Evolutionary conservation across 2,797 vertebrate species (phyloP), one percentile per base, ranked within the genome.

Genomic region (Orientallactaga sibirica): DNA sequence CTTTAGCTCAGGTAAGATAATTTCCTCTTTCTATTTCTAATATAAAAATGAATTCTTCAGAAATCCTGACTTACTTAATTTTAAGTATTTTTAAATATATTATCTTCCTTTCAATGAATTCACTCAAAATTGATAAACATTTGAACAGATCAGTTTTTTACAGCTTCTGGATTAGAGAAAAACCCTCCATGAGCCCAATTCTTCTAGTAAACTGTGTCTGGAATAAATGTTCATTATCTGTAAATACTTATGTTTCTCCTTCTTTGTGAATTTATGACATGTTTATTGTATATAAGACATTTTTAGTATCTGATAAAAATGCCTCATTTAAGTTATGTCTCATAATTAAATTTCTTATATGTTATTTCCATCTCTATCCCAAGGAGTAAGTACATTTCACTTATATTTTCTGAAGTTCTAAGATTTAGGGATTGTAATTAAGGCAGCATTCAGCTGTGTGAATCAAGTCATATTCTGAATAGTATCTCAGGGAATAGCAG

Each of bases 231-330:
- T 88, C 9, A 55, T 93, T 37, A 55, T 33, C 16, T 70, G 2
- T n/a, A 79, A 82, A 75, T 88, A 83, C 15, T 73, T 78, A 41
- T 10, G 67, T 33, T 78, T 83, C 12, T n/a, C 15, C 41, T 84
- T 70, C 24, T 14, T 88, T 80, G 75, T 79, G 8, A 90, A 86
- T 86, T 61, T 82, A 64, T 90, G 79, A 16, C 62, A 73, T 76
- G 29, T 37, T 90, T 92, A 79, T 12, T 25, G 6, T 74, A 29
- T 1, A 70, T 25, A 75, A 74, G 7, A 2, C 25, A 75, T 90
- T 71, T 89, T 55, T 77, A 55, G 3, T 71, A 29, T 86, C 22
- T 61, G 33, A 82, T 80, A 55, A 76, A 88, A 88, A 64, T 80
- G 62, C 11, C 41, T 86, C 6, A 24, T 64, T 78, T 77, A 80